A percentile compares a stretch with the other conserved stretches of the same genome.
phyloP scores from a whole-genome alignment of 2,797 vertebrate species.

The Lindbergichthys nudifrons region DNA sequence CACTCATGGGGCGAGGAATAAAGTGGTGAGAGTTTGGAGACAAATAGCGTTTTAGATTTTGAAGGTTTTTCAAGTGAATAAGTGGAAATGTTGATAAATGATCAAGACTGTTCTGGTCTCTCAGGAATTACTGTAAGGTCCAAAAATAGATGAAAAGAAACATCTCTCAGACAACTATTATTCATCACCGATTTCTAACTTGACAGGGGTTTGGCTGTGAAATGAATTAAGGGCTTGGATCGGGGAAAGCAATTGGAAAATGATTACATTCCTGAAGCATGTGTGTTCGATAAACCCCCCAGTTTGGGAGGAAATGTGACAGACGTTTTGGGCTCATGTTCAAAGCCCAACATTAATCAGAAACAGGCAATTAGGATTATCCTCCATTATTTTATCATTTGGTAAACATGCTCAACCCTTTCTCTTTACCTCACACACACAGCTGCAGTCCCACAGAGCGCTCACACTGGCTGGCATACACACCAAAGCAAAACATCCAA shows the following conservation, averaged over 20 bases:
- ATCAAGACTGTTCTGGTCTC: conserved; percentile 47
- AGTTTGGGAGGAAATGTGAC: conserved; percentile 76
- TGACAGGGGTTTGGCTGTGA: conserved; percentile 61
- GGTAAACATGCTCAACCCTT: conserved; percentile 57
- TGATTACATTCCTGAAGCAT: conserved; percentile 78
- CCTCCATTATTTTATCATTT: conserved; percentile 72
- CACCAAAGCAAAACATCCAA: conserved; percentile 13
- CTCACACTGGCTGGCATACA: conserved; percentile 2
- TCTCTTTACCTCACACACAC: conserved; percentile 49
- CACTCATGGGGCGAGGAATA: conserved; percentile 10
- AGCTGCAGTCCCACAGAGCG: conserved; percentile 11
- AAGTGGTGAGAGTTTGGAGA: conserved; percentile 38
- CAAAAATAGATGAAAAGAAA: conserved; percentile 58
- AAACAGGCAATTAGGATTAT: conserved; percentile 79
- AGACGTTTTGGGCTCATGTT: conserved; percentile 69
- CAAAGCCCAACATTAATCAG: conserved; percentile 72
- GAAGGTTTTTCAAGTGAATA: conserved; percentile 22
- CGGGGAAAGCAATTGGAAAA: conserved; percentile 59
- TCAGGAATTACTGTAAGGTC: conserved; percentile 37
- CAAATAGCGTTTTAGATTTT: conserved; percentile 42
- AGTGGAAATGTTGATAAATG: conserved; percentile 46
- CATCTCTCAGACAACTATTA: conserved; percentile 55
- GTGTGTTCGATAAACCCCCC: conserved; percentile 80
- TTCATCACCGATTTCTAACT: conserved; percentile 50
- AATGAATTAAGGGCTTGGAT: conserved; percentile 52